Evolutionary conservation across 2,888 invertebrate species (phyloP), one percentile per base, ranked within the genome.

Genomic region (Julus scanicus): DNA sequence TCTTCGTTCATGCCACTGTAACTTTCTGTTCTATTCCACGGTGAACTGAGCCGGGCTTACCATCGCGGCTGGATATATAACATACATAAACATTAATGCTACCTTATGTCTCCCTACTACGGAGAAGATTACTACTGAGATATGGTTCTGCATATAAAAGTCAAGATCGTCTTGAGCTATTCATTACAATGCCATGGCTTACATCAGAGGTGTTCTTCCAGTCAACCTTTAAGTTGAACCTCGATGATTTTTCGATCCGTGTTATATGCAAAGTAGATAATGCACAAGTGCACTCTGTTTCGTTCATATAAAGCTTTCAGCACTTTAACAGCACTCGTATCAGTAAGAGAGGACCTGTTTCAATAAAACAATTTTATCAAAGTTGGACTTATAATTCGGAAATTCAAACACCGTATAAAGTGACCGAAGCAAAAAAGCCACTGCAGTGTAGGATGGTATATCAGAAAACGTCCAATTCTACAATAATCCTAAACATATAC

Each of bases 101-200:
- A 63, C 29, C 71, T 71, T 71, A 20, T 71, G 71, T 71, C 20
- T 71, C 29, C 71, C 20, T 71, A n/a, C 71, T 71, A 29, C 71
- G 2, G 9, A 9, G 20, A 71, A 71, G 20, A 29, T 71, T 4
- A 29, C 20, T 20, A 71, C 17, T 1, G 29, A 71, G 71, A 71
- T 71, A 71, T 71, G 71, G 71, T 71, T 71, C 71, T 71, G 71
- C 71, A 71, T 71, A 71, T 71, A 71, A 71, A 71, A 20, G 71
- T 71, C 71, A 71, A 71, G 71, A 71, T 29, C 71, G 29, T 29
- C 20, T n/a, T n/a, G 71, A 71, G 71, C 71, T 71, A 20, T 71
- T 71, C 71, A 71, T 71, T 71, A 29, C 11, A 71, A 71, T 71
- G 71, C 29, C 3, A 71, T n/a, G 29, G 29, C 29, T 29, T 71